Conservation (phyloP, 2,888 invertebrate species). For the Apamea sordens region DNA sequence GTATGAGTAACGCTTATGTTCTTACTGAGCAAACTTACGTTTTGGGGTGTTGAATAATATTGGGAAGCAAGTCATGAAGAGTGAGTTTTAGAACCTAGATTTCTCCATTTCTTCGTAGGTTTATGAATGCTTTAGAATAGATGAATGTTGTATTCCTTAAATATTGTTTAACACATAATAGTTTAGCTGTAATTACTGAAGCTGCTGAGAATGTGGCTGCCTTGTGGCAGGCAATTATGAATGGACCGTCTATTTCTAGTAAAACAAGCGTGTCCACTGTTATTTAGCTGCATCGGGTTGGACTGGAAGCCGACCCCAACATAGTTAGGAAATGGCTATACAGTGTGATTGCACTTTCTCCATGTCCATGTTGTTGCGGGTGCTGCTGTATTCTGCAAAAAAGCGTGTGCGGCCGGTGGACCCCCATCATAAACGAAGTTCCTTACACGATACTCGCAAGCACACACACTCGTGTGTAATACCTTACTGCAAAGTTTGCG, state of each 20-base stretch:
- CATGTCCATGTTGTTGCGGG: not conserved
- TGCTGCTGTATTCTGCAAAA: not conserved
- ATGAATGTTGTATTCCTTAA: not conserved
- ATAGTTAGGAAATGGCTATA: too few relatives aligned
- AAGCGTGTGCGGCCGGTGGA: too few relatives aligned
- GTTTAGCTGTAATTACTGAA: not conserved
- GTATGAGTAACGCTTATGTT: constrained; percentile 31
- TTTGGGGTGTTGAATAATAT: constrained; percentile 30
- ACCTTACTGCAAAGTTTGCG: too few relatives aligned
- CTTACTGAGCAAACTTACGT: not conserved
- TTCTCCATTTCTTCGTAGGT: not conserved
- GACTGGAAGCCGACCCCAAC: too few relatives aligned
- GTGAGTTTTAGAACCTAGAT: constrained; percentile 1
- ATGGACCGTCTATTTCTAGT: not conserved
- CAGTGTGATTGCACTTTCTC: too few relatives aligned
- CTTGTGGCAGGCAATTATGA: not conserved
- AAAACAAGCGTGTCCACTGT: not conserved
- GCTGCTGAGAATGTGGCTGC: not conserved
- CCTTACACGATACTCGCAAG: too few relatives aligned
- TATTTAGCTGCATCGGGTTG: too few relatives aligned
- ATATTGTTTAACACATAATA: too few relatives aligned
- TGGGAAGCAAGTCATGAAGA: constrained; percentile 1
- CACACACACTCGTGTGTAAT: too few relatives aligned
- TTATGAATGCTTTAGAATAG: not conserved
- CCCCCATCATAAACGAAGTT: too few relatives aligned